Conservation (phyloP, 2,797 vertebrate genomes). For the Notolepis coatsorum region DNA sequence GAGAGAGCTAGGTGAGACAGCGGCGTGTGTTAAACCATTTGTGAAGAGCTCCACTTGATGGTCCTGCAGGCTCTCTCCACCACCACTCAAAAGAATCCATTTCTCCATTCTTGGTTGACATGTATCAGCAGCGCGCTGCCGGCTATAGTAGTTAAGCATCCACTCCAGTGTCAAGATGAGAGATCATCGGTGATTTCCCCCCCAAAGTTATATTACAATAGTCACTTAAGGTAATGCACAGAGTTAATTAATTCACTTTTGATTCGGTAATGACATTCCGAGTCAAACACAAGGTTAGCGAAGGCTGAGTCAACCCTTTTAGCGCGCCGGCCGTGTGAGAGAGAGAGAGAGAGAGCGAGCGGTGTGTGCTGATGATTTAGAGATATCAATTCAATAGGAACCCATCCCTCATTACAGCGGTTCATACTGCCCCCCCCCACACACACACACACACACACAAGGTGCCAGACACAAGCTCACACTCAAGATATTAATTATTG, state of each 20-base stretch:
- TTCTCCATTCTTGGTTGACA: conserved; percentile 61
- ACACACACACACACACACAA: too few relatives aligned
- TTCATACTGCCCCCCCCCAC: conserved; percentile 57
- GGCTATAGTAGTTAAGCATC: conserved; percentile 67
- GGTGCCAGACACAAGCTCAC: conserved; percentile 36
- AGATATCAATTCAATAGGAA: conserved; percentile 72
- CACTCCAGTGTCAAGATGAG: conserved; percentile 68
- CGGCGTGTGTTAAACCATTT: conserved; percentile 56
- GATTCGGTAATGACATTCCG: conserved; percentile 77
- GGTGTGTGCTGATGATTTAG: conserved; percentile 40
- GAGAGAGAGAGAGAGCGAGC: conserved; percentile 29
- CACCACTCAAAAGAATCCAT: conserved; percentile 73
- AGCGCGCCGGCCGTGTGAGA: conserved; percentile 29
- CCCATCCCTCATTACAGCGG: conserved; percentile 71
- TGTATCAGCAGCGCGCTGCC: conserved; percentile 68
- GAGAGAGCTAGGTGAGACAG: conserved; percentile 35
- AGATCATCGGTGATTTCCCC: conserved; percentile 71
- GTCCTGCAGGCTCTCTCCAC: conserved; percentile 66
- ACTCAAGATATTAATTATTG: conserved; percentile 46
- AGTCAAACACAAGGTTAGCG: conserved; percentile 78
- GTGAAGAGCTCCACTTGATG: conserved; percentile 64
- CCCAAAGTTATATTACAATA: conserved; percentile 77
- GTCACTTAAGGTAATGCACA: conserved; percentile 79
- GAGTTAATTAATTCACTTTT: conserved; percentile 81
- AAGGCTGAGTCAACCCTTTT: conserved; percentile 78